Base-by-base conservation (phyloP, 2,888 invertebrate genomes). In the Pterobdella sp. region DNA sequence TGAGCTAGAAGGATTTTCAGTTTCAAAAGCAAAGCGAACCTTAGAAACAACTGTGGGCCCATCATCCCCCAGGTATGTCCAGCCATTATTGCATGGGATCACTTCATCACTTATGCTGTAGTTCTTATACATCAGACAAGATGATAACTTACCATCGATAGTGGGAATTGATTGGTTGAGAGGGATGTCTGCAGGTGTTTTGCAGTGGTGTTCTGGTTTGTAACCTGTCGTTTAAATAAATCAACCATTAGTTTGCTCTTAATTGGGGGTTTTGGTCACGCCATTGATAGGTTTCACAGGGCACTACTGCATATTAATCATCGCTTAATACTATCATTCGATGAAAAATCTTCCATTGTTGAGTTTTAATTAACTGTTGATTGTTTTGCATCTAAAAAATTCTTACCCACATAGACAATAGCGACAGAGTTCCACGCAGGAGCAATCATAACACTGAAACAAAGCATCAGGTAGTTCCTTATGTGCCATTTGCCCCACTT, bases 381-480 rank as follows among this genome's bases (percentile, higher is more conserved):
- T n/a, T n/a, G n/a, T n/a, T n/a, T n/a, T n/a, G n/a, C n/a, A n/a
- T n/a, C n/a, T n/a, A n/a, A n/a, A n/a, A n/a, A n/a, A n/a, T n/a
- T n/a, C 77, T 78, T 67, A 78, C 78, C 78, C 7, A 76, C 34
- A 60, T 78, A 77, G 52, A 78, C 77, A 42, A 76, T 76, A 26
- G 77, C 76, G 32, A 78, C 68, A 75, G 76, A 77, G 71, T 78
- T 77, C 77, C 77, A 78, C 22, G 76, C 73, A 10, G 77, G 75
- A 1, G 77, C 76, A 49, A 78, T 76, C 63, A 77, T 77, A 37
- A 72, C 73, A 49, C 73, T 70, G 35, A 78, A 73, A 63, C 76
- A 73, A 42, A 78, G 72, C 1, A 77, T 36, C 10, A 77, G 29
- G 73, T 75, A 78, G 71, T 75, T 75, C 26, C 72, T 49, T 31